phyloP scores from a whole-genome alignment of 2,888 invertebrate genomes.

The Yponomeuta sedellus region DNA sequence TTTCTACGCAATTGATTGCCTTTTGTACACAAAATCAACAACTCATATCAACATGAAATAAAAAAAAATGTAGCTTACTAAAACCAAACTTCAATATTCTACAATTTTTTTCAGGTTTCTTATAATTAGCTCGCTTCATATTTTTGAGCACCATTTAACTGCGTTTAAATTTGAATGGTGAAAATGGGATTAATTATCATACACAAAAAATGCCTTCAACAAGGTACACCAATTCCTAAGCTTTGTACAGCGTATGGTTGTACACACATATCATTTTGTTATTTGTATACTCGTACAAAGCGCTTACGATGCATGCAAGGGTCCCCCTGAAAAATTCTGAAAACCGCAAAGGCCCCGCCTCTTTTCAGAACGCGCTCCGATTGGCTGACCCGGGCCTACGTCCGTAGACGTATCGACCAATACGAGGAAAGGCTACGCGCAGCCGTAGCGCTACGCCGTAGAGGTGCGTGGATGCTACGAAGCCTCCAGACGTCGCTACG shows the following conservation, averaged over 20 bases:
- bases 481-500: conserved; percentile 48
- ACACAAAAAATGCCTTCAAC: neutral
- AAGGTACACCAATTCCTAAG: neutral
- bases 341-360: conserved; percentile 62
- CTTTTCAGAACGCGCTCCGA: conserved; percentile 51
- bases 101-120: no score
- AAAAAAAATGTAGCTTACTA: no score
- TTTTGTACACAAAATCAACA: no score
- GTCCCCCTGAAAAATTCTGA: conserved; percentile 68
- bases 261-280: neutral
- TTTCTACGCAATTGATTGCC: no score
- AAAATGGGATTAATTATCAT: no score
- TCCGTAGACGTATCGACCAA: conserved; percentile 55
- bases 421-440: conserved; percentile 58
- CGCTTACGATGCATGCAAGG: conserved; percentile 34
- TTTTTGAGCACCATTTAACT: no score
- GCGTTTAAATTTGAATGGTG: no score
- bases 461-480: conserved; percentile 59
- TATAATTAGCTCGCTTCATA: no score
- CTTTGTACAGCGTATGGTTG: conserved; percentile 2
- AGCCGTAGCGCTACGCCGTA: conserved; percentile 57
- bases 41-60: no score
- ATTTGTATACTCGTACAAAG: conserved; percentile 5
- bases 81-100: no score
- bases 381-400: conserved; percentile 55